These are phyloP conservation scores for Steinernema scapterisci DNA, from an alignment of 2,888 invertebrate genomes.

Conservation along the genomic window DNA sequence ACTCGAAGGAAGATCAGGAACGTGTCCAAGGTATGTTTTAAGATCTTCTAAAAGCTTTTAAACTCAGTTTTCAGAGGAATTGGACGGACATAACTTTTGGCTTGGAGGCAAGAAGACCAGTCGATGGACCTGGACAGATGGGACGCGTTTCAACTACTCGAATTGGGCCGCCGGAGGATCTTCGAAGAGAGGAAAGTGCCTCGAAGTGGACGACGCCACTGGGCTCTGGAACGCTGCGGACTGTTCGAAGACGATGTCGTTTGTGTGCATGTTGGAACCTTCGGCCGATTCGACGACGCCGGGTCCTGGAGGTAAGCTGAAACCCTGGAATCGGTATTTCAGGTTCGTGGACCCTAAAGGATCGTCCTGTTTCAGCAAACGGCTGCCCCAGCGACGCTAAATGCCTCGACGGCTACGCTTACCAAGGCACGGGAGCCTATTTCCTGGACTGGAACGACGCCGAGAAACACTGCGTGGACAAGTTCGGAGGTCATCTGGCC, in stretches of 20 bases:
- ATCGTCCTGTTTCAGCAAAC: too few relatives aligned
- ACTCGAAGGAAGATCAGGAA: too few relatives aligned
- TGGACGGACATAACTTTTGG: neutral
- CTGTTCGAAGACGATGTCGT: neutral
- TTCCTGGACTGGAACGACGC: neutral
- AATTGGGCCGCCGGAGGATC: neutral
- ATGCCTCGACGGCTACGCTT: neutral
- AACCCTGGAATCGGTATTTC: neutral
- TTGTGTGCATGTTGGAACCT: neutral
- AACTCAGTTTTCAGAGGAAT: too few relatives aligned
- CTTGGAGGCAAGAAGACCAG: neutral
- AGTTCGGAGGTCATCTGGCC: neutral
- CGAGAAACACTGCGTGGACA: neutral
- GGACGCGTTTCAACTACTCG: neutral
- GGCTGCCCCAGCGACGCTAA: too few relatives aligned
- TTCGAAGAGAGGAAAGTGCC: neutral
- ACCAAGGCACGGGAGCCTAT: neutral
- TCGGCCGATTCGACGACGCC: neutral
- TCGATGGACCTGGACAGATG: neutral
- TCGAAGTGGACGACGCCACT: neutral
- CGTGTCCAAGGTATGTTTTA: too few relatives aligned
- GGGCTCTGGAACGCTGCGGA: neutral
- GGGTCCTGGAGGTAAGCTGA: neutral
- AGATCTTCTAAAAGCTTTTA: too few relatives aligned
- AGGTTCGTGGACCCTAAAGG: too few relatives aligned